Evolutionary conservation across 2,113 vertebrate species (phyloP).

Genomic region (Cisticola juncidis): DNA sequence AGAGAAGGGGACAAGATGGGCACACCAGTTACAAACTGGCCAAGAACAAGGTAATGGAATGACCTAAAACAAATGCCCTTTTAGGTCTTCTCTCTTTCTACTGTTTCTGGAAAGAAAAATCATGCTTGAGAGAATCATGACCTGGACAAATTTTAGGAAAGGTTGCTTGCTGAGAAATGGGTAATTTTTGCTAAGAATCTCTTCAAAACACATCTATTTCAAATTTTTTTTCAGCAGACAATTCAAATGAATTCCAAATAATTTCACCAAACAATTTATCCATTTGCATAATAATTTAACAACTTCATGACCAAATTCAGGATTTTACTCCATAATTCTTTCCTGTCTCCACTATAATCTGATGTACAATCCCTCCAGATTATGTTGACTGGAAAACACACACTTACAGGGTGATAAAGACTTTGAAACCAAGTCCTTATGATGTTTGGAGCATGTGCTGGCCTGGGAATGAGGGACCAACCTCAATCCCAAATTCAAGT

Average conservation of each 20-base stretch:
- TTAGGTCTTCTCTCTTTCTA: background rate
- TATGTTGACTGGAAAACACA: background rate
- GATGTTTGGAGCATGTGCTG: background rate
- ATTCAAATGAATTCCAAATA: background rate
- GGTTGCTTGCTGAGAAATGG: background rate
- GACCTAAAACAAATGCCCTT: background rate
- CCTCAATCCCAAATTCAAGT: slow-evolving; percentile 32
- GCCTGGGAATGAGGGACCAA: slow-evolving; percentile 13
- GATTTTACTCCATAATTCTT: background rate
- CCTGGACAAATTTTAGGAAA: background rate
- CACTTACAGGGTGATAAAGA: background rate
- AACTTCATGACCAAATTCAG: background rate
- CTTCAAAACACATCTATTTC: background rate
- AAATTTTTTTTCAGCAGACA: background rate
- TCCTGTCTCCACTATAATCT: background rate
- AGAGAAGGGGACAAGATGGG: background rate
- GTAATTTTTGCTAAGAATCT: background rate
- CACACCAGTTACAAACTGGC: background rate
- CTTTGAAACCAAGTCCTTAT: background rate
- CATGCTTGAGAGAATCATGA: background rate
- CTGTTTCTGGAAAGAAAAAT: background rate
- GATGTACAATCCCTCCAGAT: background rate
- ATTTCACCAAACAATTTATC: background rate
- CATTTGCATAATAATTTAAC: background rate
- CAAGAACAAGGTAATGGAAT: background rate